phyloP scores from a whole-genome alignment of 2,888 invertebrate genomes.

The Syrista parreyssii region DNA sequence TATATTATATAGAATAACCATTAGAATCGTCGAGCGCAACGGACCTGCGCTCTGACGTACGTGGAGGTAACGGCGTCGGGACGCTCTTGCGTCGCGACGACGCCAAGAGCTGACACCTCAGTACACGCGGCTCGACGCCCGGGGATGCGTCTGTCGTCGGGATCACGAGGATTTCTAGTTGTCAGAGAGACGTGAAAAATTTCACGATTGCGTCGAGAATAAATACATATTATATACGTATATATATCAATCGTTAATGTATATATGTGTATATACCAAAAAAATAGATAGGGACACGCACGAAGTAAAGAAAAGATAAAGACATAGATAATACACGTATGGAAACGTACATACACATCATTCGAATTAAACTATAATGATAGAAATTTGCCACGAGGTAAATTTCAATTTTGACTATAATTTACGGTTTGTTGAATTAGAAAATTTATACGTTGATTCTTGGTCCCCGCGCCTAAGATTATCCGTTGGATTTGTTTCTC shows the following conservation, averaged over 20 bases:
- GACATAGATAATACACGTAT: no score
- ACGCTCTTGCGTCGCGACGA: slow-evolving; percentile 44
- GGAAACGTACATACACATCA: not conserved
- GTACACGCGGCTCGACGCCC: slow-evolving; percentile 62
- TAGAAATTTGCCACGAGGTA: slow-evolving; percentile 51
- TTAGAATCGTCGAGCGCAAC: not conserved
- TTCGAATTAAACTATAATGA: slow-evolving; percentile 47
- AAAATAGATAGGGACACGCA: no score
- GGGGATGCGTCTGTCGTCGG: slow-evolving; percentile 54
- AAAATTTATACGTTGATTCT: no score
- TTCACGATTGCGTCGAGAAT: not conserved
- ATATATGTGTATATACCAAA: no score
- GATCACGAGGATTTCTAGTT: not conserved
- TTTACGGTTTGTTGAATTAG: no score
- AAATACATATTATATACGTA: no score
- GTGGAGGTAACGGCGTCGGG: slow-evolving; percentile 42
- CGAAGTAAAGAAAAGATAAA: no score
- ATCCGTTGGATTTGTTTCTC: no score
- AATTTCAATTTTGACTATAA: slow-evolving; percentile 10
- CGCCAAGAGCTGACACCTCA: slow-evolving; percentile 50
- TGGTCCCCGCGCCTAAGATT: no score
- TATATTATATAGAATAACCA: no score
- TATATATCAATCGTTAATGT: no score
- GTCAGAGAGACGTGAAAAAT: not conserved
- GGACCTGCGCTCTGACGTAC: slow-evolving; percentile 46